A percentile compares a stretch with the other conserved stretches of the same genome.
Evolutionary conservation across 2,888 invertebrate genomes (phyloP).

Genomic region (Hyppa rectilinea): DNA sequence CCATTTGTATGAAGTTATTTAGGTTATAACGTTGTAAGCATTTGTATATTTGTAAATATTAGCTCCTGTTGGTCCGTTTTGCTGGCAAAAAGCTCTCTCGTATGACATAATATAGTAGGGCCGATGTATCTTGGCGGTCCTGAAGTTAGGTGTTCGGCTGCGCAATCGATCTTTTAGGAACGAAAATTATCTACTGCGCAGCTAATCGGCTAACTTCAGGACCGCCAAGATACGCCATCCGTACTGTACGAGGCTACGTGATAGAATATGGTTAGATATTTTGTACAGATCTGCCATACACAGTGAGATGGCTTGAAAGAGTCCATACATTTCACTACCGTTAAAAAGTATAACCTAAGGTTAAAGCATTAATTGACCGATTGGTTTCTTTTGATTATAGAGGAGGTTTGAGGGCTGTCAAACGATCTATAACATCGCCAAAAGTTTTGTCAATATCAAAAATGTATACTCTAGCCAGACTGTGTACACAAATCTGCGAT

Average conservation of each 20-base stretch:
- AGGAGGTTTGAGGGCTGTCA: neutral
- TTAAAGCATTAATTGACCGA: neutral
- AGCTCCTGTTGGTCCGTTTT: neutral
- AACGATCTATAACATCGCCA: neutral
- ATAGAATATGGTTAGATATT: slow-evolving; percentile 21
- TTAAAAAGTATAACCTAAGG: slow-evolving; percentile 4
- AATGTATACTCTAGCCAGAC: no score
- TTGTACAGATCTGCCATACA: slow-evolving; percentile 26
- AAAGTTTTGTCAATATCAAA: no score
- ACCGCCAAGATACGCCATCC: no score
- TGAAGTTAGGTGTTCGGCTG: no score
- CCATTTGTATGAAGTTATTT: slow-evolving; percentile 27
- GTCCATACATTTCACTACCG: neutral
- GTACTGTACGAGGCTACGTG: neutral
- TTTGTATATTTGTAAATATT: slow-evolving; percentile 55
- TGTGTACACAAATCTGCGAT: no score
- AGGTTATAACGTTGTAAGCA: neutral
- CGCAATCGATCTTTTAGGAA: no score
- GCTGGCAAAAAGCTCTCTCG: slow-evolving; percentile 12
- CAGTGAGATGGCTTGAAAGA: neutral
- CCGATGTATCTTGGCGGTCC: no score
- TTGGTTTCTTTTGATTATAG: neutral
- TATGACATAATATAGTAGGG: no score
- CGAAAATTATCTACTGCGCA: no score
- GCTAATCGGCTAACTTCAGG: no score